Conservation (phyloP, 2,113 vertebrate genomes). For the Halichoeres trimaculatus region DNA sequence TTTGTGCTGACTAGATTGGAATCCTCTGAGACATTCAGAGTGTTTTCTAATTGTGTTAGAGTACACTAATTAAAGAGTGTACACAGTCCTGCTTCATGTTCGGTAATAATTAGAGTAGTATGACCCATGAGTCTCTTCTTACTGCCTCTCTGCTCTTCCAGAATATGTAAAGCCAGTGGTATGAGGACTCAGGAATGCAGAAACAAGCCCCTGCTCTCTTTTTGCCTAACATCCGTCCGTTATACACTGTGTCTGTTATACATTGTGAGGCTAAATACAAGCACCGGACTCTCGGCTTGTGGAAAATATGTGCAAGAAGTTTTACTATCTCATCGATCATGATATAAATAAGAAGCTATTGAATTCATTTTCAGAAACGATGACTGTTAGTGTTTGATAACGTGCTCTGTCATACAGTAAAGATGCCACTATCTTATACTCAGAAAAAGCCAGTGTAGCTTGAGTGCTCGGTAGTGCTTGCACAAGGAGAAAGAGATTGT, state of each 20-base stretch:
- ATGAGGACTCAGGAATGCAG: slow-evolving; percentile 61
- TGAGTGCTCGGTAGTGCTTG: slow-evolving; percentile 41
- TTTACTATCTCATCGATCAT: not conserved
- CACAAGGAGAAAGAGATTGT: slow-evolving; percentile 42
- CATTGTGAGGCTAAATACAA: slow-evolving; percentile 9
- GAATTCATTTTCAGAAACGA: not conserved
- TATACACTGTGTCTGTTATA: slow-evolving; percentile 18
- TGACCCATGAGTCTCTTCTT: slow-evolving; percentile 8
- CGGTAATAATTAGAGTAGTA: slow-evolving; percentile 29
- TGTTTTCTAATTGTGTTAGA: slow-evolving; percentile 19
- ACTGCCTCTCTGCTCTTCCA: slow-evolving; percentile 8
- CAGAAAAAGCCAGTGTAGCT: slow-evolving; percentile 10
- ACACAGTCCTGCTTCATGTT: slow-evolving; percentile 12
- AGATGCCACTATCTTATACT: slow-evolving; percentile 11
- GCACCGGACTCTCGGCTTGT: slow-evolving; percentile 6
- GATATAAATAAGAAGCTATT: not conserved
- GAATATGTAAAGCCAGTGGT: slow-evolving; percentile 34
- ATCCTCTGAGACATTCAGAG: not conserved
- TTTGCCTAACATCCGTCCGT: slow-evolving; percentile 22
- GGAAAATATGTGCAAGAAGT: slow-evolving; percentile 26
- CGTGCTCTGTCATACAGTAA: slow-evolving; percentile 3
- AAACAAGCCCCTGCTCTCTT: slow-evolving; percentile 42
- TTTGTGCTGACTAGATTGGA: slow-evolving; percentile 21
- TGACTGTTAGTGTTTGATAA: slow-evolving; percentile 6
- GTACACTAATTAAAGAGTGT: slow-evolving; percentile 5